A percentile compares a stretch with the other conserved stretches of the same genome.
Evolutionary conservation across 1,140 invertebrate species (phyloP).

Genomic region (Aphelenchoides avenae): DNA sequence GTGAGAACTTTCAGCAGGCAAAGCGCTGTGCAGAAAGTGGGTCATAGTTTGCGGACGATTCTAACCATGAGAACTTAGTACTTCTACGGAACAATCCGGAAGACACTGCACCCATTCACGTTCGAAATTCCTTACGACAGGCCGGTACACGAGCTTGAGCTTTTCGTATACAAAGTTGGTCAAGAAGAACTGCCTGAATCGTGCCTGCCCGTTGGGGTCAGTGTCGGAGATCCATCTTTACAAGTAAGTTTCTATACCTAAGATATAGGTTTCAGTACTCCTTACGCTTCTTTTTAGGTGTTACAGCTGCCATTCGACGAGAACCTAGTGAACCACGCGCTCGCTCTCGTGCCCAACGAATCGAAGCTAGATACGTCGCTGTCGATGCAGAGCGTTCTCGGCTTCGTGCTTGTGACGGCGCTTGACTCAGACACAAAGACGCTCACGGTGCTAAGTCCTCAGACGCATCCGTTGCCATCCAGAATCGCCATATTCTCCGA

Average conservation of each 20-base stretch:
- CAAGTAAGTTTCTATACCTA: too few relatives aligned
- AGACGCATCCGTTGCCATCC: slow-evolving; percentile 32
- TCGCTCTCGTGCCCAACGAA: slow-evolving; percentile 37
- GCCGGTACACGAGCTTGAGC: slow-evolving; percentile 34
- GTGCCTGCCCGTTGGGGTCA: slow-evolving; percentile 41
- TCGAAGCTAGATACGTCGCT: slow-evolving; percentile 25
- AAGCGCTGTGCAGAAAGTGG: slow-evolving; percentile 28
- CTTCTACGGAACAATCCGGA: slow-evolving; percentile 37
- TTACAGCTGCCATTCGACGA: slow-evolving; percentile 15
- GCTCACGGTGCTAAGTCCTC: slow-evolving; percentile 34
- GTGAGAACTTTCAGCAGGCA: slow-evolving; percentile 21
- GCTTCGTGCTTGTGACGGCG: slow-evolving; percentile 28
- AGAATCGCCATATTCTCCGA: slow-evolving; percentile 26
- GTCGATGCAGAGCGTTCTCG: slow-evolving; percentile 24
- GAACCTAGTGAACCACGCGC: slow-evolving; percentile 23
- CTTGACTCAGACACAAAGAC: slow-evolving; percentile 33
- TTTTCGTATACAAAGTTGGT: slow-evolving; percentile 34
- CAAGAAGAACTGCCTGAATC: slow-evolving; percentile 37
- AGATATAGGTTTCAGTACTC: neutral
- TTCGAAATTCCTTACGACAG: slow-evolving; percentile 38
- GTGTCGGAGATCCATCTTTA: slow-evolving; percentile 39
- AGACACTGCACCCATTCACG: slow-evolving; percentile 21
- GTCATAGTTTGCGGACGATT: slow-evolving; percentile 6
- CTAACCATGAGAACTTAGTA: slow-evolving; percentile 26
- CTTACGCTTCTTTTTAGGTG: slow-evolving; percentile 21